phyloP scores from a whole-genome alignment of 2,113 vertebrate species.

The Nestor notabilis region DNA sequence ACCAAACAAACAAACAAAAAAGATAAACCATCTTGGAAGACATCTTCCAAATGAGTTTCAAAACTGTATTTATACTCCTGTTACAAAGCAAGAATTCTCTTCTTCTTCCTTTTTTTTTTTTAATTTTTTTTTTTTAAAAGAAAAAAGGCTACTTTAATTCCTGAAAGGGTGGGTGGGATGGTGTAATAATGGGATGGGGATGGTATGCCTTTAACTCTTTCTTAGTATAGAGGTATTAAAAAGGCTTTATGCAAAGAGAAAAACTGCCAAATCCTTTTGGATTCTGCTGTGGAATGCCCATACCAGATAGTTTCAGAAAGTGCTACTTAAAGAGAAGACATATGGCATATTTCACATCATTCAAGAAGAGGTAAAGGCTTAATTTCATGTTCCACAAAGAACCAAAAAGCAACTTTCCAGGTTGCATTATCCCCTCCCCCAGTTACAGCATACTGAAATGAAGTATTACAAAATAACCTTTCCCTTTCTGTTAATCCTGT shows the following conservation, averaged over 20 bases:
- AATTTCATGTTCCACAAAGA: background rate
- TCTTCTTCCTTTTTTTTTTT: background rate
- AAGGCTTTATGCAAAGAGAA: background rate
- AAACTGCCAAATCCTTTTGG: background rate
- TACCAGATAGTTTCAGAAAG: background rate
- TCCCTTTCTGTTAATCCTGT: background rate
- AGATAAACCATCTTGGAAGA: conserved; percentile 8
- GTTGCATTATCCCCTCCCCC: background rate
- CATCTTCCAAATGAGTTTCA: conserved; percentile 29
- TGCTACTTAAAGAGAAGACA: background rate
- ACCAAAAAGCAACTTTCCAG: background rate
- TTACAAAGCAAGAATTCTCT: background rate
- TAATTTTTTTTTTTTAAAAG: background rate
- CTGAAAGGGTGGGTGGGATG: background rate
- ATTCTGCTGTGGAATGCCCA: background rate
- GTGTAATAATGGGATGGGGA: background rate
- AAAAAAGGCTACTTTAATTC: background rate
- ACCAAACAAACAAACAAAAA: background rate
- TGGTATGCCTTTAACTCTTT: background rate
- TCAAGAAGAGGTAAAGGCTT: background rate
- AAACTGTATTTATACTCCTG: conserved; percentile 2
- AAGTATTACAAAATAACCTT: background rate
- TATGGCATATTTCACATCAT: background rate
- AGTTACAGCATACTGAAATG: background rate
- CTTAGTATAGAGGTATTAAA: background rate